A percentile compares a stretch with the other conserved stretches of the same genome.
Conservation (phyloP, 92 coral and sea anemone species). For the Muricea muricata region DNA sequence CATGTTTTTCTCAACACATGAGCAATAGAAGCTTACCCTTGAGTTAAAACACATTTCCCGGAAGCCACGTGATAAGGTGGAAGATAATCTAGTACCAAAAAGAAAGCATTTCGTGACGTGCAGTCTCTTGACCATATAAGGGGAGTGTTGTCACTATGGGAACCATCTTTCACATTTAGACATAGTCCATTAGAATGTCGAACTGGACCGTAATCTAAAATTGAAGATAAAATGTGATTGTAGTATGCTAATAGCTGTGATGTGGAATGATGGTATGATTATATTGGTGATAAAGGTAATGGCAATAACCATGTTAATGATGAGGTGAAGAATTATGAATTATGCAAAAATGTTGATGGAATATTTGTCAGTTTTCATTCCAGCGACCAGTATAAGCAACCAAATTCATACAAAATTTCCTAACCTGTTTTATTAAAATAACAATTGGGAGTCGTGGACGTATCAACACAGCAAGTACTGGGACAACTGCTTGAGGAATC, state of each 20-base stretch:
- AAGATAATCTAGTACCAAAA: slow-evolving; percentile 1
- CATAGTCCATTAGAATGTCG: slow-evolving; percentile 14
- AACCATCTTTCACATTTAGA: not conserved
- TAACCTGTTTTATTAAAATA: not conserved
- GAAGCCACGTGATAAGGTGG: slow-evolving; percentile 18
- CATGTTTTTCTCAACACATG: no score
- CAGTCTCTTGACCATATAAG: slow-evolving; percentile 17
- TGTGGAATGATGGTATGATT: no score
- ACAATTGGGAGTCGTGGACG: not conserved
- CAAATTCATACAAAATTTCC: no score
- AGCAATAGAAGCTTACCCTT: not conserved
- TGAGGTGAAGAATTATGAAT: no score
- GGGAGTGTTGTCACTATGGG: no score
- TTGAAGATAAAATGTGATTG: no score
- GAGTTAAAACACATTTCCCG: slow-evolving; percentile 33
- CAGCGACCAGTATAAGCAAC: no score
- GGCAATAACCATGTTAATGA: no score
- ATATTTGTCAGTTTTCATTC: no score
- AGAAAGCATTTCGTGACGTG: slow-evolving; percentile 13
- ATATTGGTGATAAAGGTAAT: no score
- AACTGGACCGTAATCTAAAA: not conserved
- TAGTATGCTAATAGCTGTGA: no score
- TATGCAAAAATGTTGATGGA: no score
- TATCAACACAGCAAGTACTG: not conserved
- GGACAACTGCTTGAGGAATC: not conserved